Conservation (phyloP, 2,888 invertebrate genomes). For the Patella depressa region DNA sequence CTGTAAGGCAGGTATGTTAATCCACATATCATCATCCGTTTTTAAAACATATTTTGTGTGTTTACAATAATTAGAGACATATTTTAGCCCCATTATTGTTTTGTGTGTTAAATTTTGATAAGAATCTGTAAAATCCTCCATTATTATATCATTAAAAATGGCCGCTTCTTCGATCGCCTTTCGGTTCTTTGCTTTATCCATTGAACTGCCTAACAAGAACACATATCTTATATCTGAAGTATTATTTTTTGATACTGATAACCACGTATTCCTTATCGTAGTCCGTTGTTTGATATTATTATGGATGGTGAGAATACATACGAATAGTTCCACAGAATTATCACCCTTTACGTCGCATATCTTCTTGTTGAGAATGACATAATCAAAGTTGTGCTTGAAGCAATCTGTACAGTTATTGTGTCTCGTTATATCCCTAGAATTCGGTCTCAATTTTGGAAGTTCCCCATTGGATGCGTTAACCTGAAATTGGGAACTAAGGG, state of each 20-base stretch:
- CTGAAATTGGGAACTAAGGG: no score
- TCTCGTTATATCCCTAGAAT: no score
- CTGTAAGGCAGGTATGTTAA: slow-evolving; percentile 34
- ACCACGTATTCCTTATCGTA: slow-evolving; percentile 40
- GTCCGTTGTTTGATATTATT: slow-evolving; percentile 25
- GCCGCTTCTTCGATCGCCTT: slow-evolving; percentile 25
- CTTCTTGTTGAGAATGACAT: no score
- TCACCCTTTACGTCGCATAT: neutral
- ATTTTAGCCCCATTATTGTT: slow-evolving; percentile 40
- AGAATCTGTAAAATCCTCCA: slow-evolving; percentile 38
- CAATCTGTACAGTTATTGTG: no score
- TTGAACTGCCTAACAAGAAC: slow-evolving; percentile 37
- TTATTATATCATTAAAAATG: slow-evolving; percentile 34
- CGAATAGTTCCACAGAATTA: slow-evolving; percentile 28
- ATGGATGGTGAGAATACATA: slow-evolving; percentile 35
- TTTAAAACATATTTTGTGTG: slow-evolving; percentile 40
- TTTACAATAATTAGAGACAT: slow-evolving; percentile 32
- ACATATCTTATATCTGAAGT: slow-evolving; percentile 34
- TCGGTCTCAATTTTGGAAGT: no score
- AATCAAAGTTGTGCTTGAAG: no score
- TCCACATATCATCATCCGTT: slow-evolving; percentile 58
- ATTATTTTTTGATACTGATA: slow-evolving; percentile 29
- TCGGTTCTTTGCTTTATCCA: slow-evolving; percentile 13
- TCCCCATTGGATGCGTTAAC: no score
- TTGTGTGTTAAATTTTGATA: slow-evolving; percentile 43